Evolutionary conservation across 2,888 invertebrate species (phyloP).

Genomic region (Drosophila percnosoma): DNA sequence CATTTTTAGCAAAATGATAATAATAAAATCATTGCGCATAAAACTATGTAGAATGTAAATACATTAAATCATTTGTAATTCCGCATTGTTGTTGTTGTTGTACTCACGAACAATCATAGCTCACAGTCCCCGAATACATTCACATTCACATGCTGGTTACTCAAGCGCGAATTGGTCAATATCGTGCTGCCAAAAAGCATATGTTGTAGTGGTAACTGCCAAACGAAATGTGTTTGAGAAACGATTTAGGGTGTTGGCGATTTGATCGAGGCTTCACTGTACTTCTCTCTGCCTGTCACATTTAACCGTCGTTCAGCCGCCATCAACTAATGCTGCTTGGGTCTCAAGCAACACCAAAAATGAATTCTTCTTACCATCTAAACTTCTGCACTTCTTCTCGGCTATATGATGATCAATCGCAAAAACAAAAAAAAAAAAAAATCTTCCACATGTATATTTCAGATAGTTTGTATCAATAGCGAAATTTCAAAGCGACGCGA

Average conservation of each 20-base stretch:
- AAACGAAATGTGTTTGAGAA: slow-evolving; percentile 32
- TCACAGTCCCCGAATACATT: not conserved
- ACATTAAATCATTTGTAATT: slow-evolving; percentile 7
- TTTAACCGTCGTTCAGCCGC: not conserved
- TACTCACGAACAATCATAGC: slow-evolving; percentile 2
- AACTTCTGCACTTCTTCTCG: slow-evolving; percentile 2
- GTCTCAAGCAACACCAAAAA: not conserved
- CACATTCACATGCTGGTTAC: slow-evolving; percentile 32
- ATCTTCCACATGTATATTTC: slow-evolving; percentile 68
- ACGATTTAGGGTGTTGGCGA: slow-evolving; percentile 32
- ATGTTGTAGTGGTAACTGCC: slow-evolving; percentile 30
- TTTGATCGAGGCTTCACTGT: not conserved
- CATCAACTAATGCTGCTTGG: not conserved
- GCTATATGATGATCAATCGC: slow-evolving; percentile 61
- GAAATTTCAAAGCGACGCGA: slow-evolving; percentile 65
- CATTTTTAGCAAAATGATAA: slow-evolving; percentile 5
- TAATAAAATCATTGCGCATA: slow-evolving; percentile 24
- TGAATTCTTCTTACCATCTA: not conserved
- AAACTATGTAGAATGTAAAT: slow-evolving; percentile 24
- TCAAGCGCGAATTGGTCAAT: slow-evolving; percentile 28
- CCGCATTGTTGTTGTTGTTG: not conserved
- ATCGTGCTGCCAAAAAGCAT: slow-evolving; percentile 20
- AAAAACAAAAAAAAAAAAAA: slow-evolving; percentile 60
- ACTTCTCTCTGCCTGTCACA: not conserved
- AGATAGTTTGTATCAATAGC: slow-evolving; percentile 79